Evolutionary conservation across 2,113 vertebrate species (phyloP).

Genomic region (Nothobranchius furzeri): DNA sequence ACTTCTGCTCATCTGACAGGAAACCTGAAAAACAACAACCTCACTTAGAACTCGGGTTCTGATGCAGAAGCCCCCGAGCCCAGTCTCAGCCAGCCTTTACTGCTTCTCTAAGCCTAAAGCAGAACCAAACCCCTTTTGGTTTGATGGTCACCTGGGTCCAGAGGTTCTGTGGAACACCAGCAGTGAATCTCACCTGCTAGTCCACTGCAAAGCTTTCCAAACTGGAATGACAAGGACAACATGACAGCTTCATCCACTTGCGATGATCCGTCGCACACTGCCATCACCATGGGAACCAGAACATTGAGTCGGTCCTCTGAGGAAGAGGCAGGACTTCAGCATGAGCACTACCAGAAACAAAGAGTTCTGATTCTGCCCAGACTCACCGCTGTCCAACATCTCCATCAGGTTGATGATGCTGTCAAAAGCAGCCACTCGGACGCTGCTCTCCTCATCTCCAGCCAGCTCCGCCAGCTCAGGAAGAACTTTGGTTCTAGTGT

Average conservation of each 20-base stretch:
- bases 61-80: too few species aligned
- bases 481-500: constrained; percentile 87
- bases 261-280: constrained; percentile 42
- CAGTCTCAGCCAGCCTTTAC: too few species aligned
- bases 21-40: constrained; percentile 29
- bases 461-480: constrained; percentile 90
- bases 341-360: neutral
- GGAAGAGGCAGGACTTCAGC: neutral
- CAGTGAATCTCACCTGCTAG: constrained; percentile 82
- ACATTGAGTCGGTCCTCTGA: constrained; percentile 57
- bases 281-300: constrained; percentile 59
- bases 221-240: constrained; percentile 89
- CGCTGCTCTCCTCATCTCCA: constrained; percentile 86
- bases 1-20: constrained; percentile 85
- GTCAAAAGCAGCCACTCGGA: constrained; percentile 92
- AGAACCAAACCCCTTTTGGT: too few species aligned
- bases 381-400: constrained; percentile 88
- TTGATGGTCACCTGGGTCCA: too few species aligned
- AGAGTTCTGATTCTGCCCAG: neutral
- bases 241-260: constrained; percentile 88
- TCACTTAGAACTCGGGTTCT: neutral
- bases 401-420: constrained; percentile 89
- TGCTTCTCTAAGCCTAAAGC: too few species aligned
- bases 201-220: constrained; percentile 92
- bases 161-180: neutral